phyloP scores from a whole-genome alignment of 2,888 invertebrate genomes.

The Lithophane semibrunnea region DNA sequence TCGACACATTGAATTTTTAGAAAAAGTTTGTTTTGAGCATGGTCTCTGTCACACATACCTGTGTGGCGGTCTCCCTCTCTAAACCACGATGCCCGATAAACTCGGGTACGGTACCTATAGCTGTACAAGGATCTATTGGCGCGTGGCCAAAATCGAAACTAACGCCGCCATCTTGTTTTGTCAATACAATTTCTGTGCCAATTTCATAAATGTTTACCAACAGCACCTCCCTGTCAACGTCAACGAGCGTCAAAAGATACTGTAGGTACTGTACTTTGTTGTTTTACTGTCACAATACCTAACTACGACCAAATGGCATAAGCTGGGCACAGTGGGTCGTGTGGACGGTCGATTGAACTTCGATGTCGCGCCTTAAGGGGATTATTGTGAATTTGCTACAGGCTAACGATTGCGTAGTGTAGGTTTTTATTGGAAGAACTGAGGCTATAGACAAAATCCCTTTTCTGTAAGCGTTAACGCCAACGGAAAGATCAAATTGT shows the following conservation, averaged over 20 bases:
- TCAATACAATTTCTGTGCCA: background rate
- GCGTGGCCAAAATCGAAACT: background rate
- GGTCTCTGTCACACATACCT: background rate
- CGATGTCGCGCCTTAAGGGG: slow-evolving; percentile 40
- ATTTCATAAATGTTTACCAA: background rate
- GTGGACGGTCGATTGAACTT: slow-evolving; percentile 34
- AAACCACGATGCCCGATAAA: background rate
- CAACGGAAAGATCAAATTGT: too few species aligned
- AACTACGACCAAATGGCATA: slow-evolving; percentile 22
- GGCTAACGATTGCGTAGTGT: slow-evolving; percentile 6
- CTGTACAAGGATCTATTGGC: background rate
- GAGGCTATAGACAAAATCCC: too few species aligned
- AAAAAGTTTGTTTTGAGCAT: background rate
- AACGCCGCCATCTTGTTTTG: background rate
- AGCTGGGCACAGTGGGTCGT: slow-evolving; percentile 7
- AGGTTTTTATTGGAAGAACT: slow-evolving; percentile 11
- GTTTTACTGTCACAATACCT: slow-evolving; percentile 1
- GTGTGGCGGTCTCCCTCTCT: background rate
- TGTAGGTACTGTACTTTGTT: background rate
- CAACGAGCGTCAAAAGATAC: background rate
- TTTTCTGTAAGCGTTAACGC: too few species aligned
- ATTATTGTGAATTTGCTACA: slow-evolving; percentile 43
- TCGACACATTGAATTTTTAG: background rate
- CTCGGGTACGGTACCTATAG: background rate
- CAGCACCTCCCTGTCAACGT: too few species aligned